These are phyloP conservation scores for Camponotus vicinus DNA, from an alignment of 1,140 invertebrate species.

Conservation along the genomic window DNA sequence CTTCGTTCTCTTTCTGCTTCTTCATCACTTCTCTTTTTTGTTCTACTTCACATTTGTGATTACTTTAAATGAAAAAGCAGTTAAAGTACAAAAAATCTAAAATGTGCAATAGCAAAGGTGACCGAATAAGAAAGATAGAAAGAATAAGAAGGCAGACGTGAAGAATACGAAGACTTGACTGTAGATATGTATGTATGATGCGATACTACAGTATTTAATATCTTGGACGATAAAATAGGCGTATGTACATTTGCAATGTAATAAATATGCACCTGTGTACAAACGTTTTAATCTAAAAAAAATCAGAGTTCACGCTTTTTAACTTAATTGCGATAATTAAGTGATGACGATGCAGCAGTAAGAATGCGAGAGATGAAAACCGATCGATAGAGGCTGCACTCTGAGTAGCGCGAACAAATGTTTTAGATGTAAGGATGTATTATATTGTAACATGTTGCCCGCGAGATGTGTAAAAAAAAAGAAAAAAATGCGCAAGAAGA, in stretches of 20 bases:
- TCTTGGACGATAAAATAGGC: conserved; percentile 76
- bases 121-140: not conserved
- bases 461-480: conserved; percentile 40
- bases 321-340: conserved; percentile 13
- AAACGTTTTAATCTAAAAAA: conserved; percentile 61
- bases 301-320: conserved; percentile 36
- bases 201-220: conserved; percentile 73
- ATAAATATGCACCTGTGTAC: conserved; percentile 75
- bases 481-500: conserved; percentile 24
- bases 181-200: conserved; percentile 42
- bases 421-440: conserved; percentile 53
- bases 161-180: conserved; percentile 13
- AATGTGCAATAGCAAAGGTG: not conserved
- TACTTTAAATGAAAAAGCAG: too few species aligned
- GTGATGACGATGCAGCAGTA: conserved; percentile 1
- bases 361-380: not conserved
- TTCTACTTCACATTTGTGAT: too few species aligned
- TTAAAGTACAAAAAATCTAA: too few species aligned
- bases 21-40: not conserved
- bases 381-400: conserved; percentile 34
- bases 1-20: not conserved
- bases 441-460: conserved; percentile 48
- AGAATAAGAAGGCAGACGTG: not conserved
- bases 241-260: conserved; percentile 79
- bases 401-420: conserved; percentile 20